Base-by-base conservation (phyloP, 37 sponge, comb jelly and placozoan genomes). In the Lycopodina hypogea region DNA sequence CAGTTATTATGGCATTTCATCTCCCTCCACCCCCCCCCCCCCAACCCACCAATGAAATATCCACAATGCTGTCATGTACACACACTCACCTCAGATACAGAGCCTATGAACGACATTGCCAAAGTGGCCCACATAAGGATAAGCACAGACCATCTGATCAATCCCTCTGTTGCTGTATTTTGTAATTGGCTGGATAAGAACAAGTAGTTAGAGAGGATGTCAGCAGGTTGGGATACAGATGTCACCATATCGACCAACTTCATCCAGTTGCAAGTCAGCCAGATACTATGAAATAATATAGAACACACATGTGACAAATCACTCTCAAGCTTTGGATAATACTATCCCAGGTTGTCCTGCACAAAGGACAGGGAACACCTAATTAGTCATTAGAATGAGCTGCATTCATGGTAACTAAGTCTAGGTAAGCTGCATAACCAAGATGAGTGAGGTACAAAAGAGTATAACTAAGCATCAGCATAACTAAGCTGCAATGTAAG, bases 181-280 rank as follows among this genome's bases (percentile, higher is more conserved):
- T 2, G 19, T 2, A 73, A 52, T 36, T 55, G 23, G 34, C 53
- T 28, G 7, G 74, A 73, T 18, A 73, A 28, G 56, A 32, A 50
- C 17, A 73, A 56, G 52, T 28, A 19, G 56, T 73, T 12, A 1
- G 74, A 53, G 21, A 73, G 56, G 17, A 39, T 48, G 26, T 45
- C 71, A 70, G 71, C 3, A 50, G 71, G 40, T 4, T 2, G 3
- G 48, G 48, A 58, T 14, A 9, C 30, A 17, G 7, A 2, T 24
- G 17, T 15, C 30, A 29, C 21, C 55, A 73, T 30, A 1, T 17
- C n/a, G 8, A 30, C 36, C 1, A 73, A 26, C 55, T 73, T 73
- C 30, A 73, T 18, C 74, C 74, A 73, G 56, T 73, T 73, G 33
- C 18, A 19, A 73, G 56, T 42, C 7, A 73, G n/a, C 74, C 74